Evolutionary conservation across 2,113 vertebrate genomes (phyloP).

Genomic region (Cottus gobio): DNA sequence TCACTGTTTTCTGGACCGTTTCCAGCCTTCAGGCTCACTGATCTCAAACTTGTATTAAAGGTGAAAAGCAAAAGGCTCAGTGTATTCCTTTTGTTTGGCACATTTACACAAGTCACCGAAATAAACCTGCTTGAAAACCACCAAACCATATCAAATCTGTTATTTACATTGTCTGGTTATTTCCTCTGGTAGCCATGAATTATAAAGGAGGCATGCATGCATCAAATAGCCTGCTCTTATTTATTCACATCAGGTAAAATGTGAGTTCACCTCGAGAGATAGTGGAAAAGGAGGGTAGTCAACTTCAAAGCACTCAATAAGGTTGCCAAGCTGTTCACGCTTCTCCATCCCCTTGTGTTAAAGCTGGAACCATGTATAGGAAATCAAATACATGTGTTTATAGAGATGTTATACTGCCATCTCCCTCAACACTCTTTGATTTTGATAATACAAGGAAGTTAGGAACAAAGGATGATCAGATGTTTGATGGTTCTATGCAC

Average conservation of each 20-base stretch:
- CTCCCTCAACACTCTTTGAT: background rate
- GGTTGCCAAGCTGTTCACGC: conserved; percentile 76
- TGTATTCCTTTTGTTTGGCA: conserved; percentile 56
- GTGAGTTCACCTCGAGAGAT: conserved; percentile 61
- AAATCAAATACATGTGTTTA: conserved; percentile 55
- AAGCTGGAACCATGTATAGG: conserved; percentile 56
- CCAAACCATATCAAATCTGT: conserved; percentile 40
- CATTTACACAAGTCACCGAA: conserved; percentile 32
- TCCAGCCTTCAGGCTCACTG: conserved; percentile 69
- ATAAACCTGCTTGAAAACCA: conserved; percentile 31
- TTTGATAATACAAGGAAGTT: background rate
- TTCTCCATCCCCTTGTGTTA: conserved; percentile 62
- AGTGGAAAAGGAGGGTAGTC: conserved; percentile 56
- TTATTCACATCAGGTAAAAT: conserved; percentile 63
- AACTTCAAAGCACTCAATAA: conserved; percentile 72
- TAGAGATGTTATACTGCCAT: conserved; percentile 30
- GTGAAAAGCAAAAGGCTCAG: conserved; percentile 53
- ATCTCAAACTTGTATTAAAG: conserved; percentile 67
- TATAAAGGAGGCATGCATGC: conserved; percentile 15
- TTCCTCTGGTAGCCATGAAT: conserved; percentile 33
- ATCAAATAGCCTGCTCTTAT: conserved; percentile 59
- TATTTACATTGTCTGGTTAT: conserved; percentile 52
- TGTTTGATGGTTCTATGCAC: background rate
- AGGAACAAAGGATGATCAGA: background rate
- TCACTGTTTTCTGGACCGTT: conserved; percentile 72